These are phyloP conservation scores for Druon quercuslanigerum DNA, from an alignment of 1,140 invertebrate genomes.

Conservation along the genomic window DNA sequence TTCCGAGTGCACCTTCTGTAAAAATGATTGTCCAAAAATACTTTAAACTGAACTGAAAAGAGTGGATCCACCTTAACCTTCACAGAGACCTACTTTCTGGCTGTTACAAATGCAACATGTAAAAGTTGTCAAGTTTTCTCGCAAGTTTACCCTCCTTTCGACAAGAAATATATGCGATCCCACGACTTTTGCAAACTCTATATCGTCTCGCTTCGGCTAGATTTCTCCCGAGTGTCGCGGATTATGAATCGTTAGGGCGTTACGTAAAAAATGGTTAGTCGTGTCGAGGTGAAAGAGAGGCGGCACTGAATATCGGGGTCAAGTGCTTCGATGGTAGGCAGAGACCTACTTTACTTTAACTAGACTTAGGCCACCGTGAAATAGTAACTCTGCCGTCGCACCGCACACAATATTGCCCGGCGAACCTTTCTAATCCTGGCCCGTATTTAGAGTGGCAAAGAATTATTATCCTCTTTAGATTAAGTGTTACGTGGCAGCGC, in stretches of 20 bases:
- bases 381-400: not conserved
- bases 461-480: slow-evolving; percentile 21
- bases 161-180: not conserved
- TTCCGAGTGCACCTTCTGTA: too few species aligned
- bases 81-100: not conserved
- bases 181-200: slow-evolving; percentile 6
- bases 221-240: slow-evolving; percentile 23
- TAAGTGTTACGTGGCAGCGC: slow-evolving; percentile 23
- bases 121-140: not conserved
- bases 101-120: not conserved
- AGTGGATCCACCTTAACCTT: not conserved
- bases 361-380: slow-evolving; percentile 27
- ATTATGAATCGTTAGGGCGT: slow-evolving; percentile 30
- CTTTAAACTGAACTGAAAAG: not conserved
- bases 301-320: slow-evolving; percentile 23
- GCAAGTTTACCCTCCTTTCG: slow-evolving; percentile 1
- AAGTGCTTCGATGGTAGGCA: slow-evolving; percentile 27
- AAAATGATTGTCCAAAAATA: too few species aligned
- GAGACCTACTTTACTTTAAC: slow-evolving; percentile 31
- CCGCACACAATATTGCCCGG: slow-evolving; percentile 20
- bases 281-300: slow-evolving; percentile 23
- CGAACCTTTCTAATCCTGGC: slow-evolving; percentile 20
- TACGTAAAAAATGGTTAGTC: slow-evolving; percentile 26
- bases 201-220: not conserved
- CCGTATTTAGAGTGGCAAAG: slow-evolving; percentile 24